Conservation (phyloP, 2,113 vertebrate genomes). For the Perca schrenkii region DNA sequence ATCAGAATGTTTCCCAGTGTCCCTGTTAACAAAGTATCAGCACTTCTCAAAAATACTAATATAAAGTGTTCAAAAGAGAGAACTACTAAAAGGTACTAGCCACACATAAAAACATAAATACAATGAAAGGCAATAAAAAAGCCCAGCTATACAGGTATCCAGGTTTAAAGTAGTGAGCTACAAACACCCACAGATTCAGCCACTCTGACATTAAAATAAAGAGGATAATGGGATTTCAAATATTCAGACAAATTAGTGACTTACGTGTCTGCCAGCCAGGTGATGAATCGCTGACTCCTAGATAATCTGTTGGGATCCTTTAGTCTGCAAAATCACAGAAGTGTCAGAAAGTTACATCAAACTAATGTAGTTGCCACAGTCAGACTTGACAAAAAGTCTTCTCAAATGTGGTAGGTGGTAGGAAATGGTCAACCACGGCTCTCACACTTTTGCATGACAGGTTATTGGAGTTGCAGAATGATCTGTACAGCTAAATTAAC, state of each 20-base stretch:
- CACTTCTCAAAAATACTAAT: background rate
- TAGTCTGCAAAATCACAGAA: constrained; percentile 81
- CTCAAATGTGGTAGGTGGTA: background rate
- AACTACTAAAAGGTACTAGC: background rate
- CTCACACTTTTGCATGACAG: background rate
- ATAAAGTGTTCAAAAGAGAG: background rate
- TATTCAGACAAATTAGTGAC: constrained; percentile 52
- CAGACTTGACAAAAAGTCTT: background rate
- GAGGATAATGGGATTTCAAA: background rate
- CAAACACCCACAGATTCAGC: background rate
- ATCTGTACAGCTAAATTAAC: background rate
- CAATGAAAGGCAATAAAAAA: background rate
- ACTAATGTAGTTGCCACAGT: background rate
- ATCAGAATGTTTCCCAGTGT: background rate
- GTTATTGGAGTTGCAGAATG: background rate
- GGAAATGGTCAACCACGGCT: background rate
- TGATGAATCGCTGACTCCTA: constrained; percentile 87
- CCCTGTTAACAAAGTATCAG: background rate
- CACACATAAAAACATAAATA: background rate
- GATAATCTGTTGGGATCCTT: constrained; percentile 88
- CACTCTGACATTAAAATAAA: background rate
- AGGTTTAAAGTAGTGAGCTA: background rate
- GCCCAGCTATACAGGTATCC: background rate
- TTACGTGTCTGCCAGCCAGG: constrained; percentile 95
- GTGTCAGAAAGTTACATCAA: background rate